phyloP scores from a whole-genome alignment of 2,888 invertebrate species.

The Drosophila neotestacea region DNA sequence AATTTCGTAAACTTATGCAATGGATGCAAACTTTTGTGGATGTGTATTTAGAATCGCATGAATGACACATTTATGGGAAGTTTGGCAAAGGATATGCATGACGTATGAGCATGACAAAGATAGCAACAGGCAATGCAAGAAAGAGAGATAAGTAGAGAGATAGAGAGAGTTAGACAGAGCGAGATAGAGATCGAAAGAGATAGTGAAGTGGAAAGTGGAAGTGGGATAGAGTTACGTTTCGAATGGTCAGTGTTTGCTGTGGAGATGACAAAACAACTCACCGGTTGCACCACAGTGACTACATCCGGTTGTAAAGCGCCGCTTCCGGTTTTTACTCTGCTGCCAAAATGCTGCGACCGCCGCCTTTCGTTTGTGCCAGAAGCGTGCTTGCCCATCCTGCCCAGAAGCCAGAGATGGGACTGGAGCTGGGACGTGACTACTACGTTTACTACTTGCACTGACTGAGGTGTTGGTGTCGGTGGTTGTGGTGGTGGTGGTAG shows the following conservation, averaged over 20 bases:
- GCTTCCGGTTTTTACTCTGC: constrained; percentile 78
- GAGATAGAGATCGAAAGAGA: constrained; percentile 8
- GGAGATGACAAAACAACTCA: constrained; percentile 83
- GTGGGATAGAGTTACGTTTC: constrained; percentile 15
- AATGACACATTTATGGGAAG: constrained; percentile 20
- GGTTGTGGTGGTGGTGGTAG: constrained; percentile 36
- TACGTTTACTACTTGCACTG: constrained; percentile 70
- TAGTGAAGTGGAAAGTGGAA: constrained; percentile 2
- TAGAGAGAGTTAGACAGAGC: constrained; percentile 15
- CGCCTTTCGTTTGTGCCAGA: constrained; percentile 83
- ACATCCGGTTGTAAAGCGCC: constrained; percentile 81
- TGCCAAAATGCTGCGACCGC: constrained; percentile 76
- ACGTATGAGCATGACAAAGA: constrained; percentile 36
- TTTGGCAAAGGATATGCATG: constrained; percentile 26
- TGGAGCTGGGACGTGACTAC: constrained; percentile 61
- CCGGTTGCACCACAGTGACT: constrained; percentile 85
- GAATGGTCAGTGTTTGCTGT: constrained; percentile 46
- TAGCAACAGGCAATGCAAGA: constrained; percentile 40
- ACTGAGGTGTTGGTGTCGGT: constrained; percentile 47
- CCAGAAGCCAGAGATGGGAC: constrained; percentile 43
- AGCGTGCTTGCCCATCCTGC: constrained; percentile 66
- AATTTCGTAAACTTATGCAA: constrained; percentile 21
- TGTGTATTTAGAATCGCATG: constrained; percentile 7
- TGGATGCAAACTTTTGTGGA: constrained; percentile 22
- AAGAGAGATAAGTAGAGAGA: constrained; percentile 21